Percentiles rank a stretch among this genome's conserved stretches.
Conservation (phyloP, 2,888 invertebrate species). For the Buathra laborator region DNA sequence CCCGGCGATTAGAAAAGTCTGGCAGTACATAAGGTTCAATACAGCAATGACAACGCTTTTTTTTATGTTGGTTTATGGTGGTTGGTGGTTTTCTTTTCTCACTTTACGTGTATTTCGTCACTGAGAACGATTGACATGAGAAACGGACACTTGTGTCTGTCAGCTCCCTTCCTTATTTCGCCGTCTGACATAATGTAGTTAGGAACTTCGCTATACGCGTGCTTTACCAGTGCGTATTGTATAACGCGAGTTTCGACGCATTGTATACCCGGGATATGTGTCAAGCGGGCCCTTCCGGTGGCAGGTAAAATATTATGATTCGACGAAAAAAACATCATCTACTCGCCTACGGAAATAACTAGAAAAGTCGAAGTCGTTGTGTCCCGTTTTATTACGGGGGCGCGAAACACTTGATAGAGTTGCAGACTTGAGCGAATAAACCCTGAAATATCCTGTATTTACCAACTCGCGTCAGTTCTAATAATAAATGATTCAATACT, state of each 20-base stretch:
- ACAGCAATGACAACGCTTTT: conserved; percentile 38
- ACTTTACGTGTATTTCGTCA: conserved; percentile 20
- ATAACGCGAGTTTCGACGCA: neutral
- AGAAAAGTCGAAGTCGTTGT: conserved; percentile 28
- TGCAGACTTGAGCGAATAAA: neutral
- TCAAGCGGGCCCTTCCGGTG: conserved; percentile 9
- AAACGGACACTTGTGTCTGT: conserved; percentile 80
- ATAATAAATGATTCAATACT: neutral
- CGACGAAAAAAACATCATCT: conserved; percentile 29
- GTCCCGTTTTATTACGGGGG: neutral
- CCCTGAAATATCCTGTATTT: neutral
- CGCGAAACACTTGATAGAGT: neutral
- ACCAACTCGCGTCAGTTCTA: neutral
- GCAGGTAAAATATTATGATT: conserved; percentile 55
- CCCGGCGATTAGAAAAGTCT: neutral
- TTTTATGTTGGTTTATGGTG: conserved; percentile 29
- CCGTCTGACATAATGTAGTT: conserved; percentile 25
- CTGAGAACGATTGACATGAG: conserved; percentile 81
- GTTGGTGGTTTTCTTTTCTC: conserved; percentile 25
- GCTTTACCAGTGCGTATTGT: neutral
- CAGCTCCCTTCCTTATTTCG: conserved; percentile 65
- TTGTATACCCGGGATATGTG: conserved; percentile 21
- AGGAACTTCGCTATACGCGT: neutral
- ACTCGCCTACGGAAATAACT: conserved; percentile 6
- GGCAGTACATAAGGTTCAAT: neutral